These are phyloP conservation scores for Tyria jacobaeae DNA, from an alignment of 2,888 invertebrate species.

Conservation along the genomic window DNA sequence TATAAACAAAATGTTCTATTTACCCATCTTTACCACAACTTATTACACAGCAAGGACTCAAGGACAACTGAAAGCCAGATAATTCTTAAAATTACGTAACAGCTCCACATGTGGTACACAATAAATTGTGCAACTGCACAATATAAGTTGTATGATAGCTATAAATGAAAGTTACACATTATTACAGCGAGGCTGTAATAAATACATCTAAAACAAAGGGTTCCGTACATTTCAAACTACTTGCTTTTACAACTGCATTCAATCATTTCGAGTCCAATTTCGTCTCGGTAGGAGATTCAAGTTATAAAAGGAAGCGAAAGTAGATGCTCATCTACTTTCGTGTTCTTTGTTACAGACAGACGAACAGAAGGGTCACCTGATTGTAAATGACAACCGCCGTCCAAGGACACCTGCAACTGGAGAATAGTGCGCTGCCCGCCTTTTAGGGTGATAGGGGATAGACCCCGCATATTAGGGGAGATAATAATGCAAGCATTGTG, in stretches of 20 bases:
- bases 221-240: constrained; percentile 71
- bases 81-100: constrained; percentile 29
- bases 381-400: too few species aligned
- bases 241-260: constrained; percentile 82
- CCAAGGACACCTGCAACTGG: too few species aligned
- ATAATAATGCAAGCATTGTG: too few species aligned
- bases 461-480: too few species aligned
- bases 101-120: constrained; percentile 33
- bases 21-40: not conserved
- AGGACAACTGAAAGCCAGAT: constrained; percentile 19
- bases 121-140: constrained; percentile 25
- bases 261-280: constrained; percentile 84
- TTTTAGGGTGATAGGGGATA: too few species aligned
- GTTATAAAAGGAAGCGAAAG: constrained; percentile 50
- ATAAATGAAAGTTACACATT: constrained; percentile 54
- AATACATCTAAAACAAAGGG: constrained; percentile 68
- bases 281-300: constrained; percentile 55
- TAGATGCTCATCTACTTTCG: not conserved
- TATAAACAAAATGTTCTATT: not conserved
- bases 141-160: constrained; percentile 43
- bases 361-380: too few species aligned
- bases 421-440: too few species aligned
- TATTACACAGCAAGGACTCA: constrained; percentile 19
- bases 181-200: constrained; percentile 52
- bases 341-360: too few species aligned